These are phyloP conservation scores for Pelusios castaneus DNA, from an alignment of 2,113 vertebrate genomes.

Conservation along the genomic window DNA sequence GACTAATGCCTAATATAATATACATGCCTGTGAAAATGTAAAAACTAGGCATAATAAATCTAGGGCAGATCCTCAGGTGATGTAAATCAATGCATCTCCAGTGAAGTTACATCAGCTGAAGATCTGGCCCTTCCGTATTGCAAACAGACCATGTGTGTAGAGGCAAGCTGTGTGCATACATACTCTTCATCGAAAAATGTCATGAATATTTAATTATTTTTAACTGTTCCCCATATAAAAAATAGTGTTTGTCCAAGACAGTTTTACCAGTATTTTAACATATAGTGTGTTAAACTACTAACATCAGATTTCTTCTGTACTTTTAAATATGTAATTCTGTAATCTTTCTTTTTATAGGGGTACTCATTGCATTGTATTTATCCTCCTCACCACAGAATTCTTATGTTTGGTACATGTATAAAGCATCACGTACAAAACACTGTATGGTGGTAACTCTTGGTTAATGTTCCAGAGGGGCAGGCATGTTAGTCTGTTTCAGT, in stretches of 20 bases:
- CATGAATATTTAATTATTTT: neutral
- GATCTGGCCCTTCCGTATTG: neutral
- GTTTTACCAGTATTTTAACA: neutral
- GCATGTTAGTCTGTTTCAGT: too few species aligned
- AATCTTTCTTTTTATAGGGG: neutral
- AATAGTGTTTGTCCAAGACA: neutral
- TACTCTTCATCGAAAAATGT: neutral
- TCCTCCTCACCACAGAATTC: too few species aligned
- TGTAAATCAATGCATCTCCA: neutral
- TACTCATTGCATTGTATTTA: neutral
- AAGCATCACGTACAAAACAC: neutral
- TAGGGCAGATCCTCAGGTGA: neutral
- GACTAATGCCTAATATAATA: constrained; percentile 1
- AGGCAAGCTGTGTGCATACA: neutral
- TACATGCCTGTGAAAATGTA: neutral
- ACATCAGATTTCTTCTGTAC: neutral
- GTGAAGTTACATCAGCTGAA: neutral
- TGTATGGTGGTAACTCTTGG: neutral
- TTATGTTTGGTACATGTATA: rapidly evolving
- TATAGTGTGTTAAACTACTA: neutral
- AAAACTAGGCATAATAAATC: neutral
- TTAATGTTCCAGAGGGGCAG: neutral
- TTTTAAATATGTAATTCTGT: neutral
- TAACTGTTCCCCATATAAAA: neutral
- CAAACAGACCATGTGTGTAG: neutral